Evolutionary conservation across 2,888 invertebrate genomes (phyloP), one percentile per base, ranked within the genome.

Genomic region (Silvanus unidentatus): DNA sequence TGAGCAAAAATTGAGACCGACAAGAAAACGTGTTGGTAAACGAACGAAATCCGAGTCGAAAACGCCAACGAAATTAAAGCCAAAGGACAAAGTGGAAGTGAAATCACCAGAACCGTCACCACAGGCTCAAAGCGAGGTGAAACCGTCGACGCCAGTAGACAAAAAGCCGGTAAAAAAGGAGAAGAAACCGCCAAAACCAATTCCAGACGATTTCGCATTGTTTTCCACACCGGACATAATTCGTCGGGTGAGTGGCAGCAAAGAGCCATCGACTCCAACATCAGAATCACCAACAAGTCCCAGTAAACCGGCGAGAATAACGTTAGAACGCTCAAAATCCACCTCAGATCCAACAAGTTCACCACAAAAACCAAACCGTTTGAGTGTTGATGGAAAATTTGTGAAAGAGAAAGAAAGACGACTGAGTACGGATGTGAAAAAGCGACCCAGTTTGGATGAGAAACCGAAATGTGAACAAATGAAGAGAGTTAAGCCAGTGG

Each of bases 161-260:
- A 69, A 70, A 55, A 59, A 59, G 39, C 49, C 54, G 12, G 60
- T 57, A 10, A 71, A 71, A 49, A 70, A 71, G 56, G 68, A 72
- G 38, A 78, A 77, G 64, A 70, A 73, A 55, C 59, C 70, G 22
- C 59, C 72, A 1, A 80, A 79, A 70, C 71, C 71, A 69, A 54
- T 70, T 73, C 57, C 70, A 28, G 80, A 81, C 61, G 81, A 81
- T 76, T 78, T 86, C 45, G 83, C 85, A 29, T 69, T 88, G 45
- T 87, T 88, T 66, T 86, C 87, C 4, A 81, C 86, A 34, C 87
- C 88, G 13, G 88, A 88, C 73, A 85, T 87, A 42, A 86, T 86
- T 45, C 75, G 85, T 57, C 75, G 86, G 57, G 83, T 86, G 11
- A n/a, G 11, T n/a, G 66, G 59, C 36, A 53, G 74, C 12, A 65